phyloP scores from a whole-genome alignment of 2,113 vertebrate genomes.

The Nothocercus nigrocapillus region DNA sequence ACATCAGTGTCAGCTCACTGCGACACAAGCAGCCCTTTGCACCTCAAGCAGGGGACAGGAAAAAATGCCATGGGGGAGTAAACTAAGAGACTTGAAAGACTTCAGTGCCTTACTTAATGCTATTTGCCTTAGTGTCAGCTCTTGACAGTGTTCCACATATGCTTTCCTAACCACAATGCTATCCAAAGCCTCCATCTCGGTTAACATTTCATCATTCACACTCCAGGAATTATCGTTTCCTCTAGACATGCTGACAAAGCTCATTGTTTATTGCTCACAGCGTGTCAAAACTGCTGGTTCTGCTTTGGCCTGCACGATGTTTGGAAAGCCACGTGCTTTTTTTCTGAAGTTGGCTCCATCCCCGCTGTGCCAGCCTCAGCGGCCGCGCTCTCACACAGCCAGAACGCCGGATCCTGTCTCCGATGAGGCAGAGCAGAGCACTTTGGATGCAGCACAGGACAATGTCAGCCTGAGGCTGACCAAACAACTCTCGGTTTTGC shows the following conservation, averaged over 20 bases:
- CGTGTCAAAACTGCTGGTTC: conserved; percentile 63
- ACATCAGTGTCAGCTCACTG: neutral
- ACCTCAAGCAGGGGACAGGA: neutral
- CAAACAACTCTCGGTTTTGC: neutral
- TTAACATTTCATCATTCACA: conserved; percentile 66
- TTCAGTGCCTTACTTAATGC: neutral
- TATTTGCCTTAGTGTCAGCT: neutral
- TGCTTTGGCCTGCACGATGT: conserved; percentile 66
- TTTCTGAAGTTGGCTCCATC: conserved; percentile 33
- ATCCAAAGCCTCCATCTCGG: conserved; percentile 43
- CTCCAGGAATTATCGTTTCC: conserved; percentile 65
- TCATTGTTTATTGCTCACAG: conserved; percentile 71
- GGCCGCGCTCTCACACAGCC: fast-evolving
- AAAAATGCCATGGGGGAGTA: neutral
- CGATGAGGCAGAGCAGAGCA: neutral
- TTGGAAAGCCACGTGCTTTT: conserved; percentile 58
- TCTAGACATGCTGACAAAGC: conserved; percentile 65
- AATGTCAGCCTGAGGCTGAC: neutral
- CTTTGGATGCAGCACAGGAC: neutral
- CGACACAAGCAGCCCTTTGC: neutral
- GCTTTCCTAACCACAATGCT: conserved; percentile 18
- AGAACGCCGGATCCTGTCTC: neutral
- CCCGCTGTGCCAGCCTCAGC: conserved; percentile 21
- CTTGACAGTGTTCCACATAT: conserved; percentile 11
- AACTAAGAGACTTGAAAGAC: neutral